Base-by-base conservation (phyloP, 2,888 invertebrate species). In the Sarcophaga caerulescens region DNA sequence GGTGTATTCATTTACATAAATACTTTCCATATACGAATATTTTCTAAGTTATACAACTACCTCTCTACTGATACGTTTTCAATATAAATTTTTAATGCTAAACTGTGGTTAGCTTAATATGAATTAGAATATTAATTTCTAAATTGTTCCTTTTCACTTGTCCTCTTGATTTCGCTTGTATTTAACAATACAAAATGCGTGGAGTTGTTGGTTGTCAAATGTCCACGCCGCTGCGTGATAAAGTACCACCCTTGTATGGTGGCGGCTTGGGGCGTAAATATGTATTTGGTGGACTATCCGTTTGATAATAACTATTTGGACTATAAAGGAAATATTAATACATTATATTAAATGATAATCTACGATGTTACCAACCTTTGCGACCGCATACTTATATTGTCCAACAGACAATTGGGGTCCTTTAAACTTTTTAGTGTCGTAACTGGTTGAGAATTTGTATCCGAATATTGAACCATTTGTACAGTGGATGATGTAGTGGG, bases 381-480 rank as follows among this genome's bases (percentile, higher is more conserved):
- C 0, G 93, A 93, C 23, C 90, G 91, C 75, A 93, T 85, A 88
- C 93, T 93, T 5, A 89, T 89, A 71, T 93, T 93, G 84, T 93
- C 93, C 79, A 93, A 82, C 3, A 93, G 89, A 59, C 91, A 87
- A 90, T 94, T 92, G 77, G 94, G 90, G 88, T 94, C 94, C 66
- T 95, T 95, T 12, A 95, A 92, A 77, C 95, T 95, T 86, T 95
- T 94, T 17, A 95, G 91, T 10, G 95, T 95, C 71, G 95, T 94
- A 25, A 95, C 94, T 10, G 95, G 95, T 83, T 94, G 94, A 12
- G 94, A 93, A 17, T 94, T 92, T 23, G 89, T 89, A 81, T 93
- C 94, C 19, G 95, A 94, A 89, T 95, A 95, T 89, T 95, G 95
- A 5, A 95, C 95, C 94, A 95, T 95, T 92, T 95, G 95, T 47